phyloP scores from a whole-genome alignment of 2,113 vertebrate genomes.

The Rhineura floridana region DNA sequence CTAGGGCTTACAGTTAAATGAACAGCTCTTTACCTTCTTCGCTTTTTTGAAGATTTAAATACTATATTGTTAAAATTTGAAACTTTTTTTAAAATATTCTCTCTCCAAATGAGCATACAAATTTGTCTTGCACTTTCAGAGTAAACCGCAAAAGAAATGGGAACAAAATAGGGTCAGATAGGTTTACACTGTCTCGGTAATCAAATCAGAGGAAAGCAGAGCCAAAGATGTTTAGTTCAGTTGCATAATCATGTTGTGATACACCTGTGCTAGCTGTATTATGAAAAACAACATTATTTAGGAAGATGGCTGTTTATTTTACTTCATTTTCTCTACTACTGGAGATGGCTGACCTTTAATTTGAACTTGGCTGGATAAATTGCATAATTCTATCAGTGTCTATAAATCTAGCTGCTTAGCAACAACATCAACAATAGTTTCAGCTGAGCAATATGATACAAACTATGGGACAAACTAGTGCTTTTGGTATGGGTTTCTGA shows the following conservation, averaged over 20 bases:
- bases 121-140: slow-evolving; percentile 28
- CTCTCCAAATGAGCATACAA: not conserved
- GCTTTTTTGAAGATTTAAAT: slow-evolving; percentile 15
- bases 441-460: slow-evolving; percentile 1
- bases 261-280: slow-evolving; percentile 44
- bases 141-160: not conserved
- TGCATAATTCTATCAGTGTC: slow-evolving; percentile 47
- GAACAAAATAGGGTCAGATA: not conserved
- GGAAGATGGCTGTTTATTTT: slow-evolving; percentile 44
- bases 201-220: slow-evolving; percentile 32
- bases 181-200: not conserved
- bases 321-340: slow-evolving; percentile 51
- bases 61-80: not conserved
- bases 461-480: slow-evolving; percentile 12
- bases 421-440: slow-evolving; percentile 62
- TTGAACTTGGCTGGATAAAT: slow-evolving; percentile 54
- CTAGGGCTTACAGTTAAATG: not conserved
- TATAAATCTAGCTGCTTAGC: slow-evolving; percentile 63
- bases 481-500: slow-evolving; percentile 23
- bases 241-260: slow-evolving; percentile 61
- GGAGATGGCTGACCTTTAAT: slow-evolving; percentile 57
- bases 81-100: slow-evolving; percentile 3
- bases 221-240: slow-evolving; percentile 53
- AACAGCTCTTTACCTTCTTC: no score
- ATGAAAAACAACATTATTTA: slow-evolving; percentile 48